Percentiles rank a stretch among this genome's conserved stretches.
These are phyloP conservation scores for Trichomycterus rosablanca DNA, from an alignment of 2,113 vertebrate genomes.

Conservation along the genomic window DNA sequence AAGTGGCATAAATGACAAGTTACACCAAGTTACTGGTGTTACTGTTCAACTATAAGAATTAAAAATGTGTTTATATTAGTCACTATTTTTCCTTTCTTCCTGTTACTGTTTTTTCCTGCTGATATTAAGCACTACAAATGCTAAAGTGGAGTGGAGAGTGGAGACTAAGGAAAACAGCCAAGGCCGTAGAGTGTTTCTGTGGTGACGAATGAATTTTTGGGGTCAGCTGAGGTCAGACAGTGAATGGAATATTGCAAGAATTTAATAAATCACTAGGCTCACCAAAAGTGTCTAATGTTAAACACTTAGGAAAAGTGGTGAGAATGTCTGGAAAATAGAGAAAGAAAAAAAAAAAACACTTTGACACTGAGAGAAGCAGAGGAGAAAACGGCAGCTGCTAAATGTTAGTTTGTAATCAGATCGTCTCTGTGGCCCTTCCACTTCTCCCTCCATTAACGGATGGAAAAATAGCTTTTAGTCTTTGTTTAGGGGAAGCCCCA, in stretches of 20 bases:
- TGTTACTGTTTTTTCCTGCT: conserved; percentile 28
- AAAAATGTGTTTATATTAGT: conserved; percentile 2
- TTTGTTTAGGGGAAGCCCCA: conserved; percentile 35
- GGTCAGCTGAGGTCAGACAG: conserved; percentile 38
- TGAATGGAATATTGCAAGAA: conserved; percentile 42
- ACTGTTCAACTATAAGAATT: too few species aligned
- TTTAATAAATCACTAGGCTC: conserved; percentile 49
- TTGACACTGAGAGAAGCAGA: conserved; percentile 12
- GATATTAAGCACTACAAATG: conserved; percentile 20
- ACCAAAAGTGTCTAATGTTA: conserved; percentile 42
- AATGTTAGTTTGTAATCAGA: conserved; percentile 50
- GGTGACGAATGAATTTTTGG: conserved; percentile 25
- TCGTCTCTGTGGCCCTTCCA: conserved; percentile 36
- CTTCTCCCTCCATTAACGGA: conserved; percentile 32
- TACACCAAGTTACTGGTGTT: too few species aligned
- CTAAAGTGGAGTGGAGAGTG: conserved; percentile 9
- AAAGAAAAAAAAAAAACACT: too few species aligned
- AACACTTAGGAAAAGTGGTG: conserved; percentile 36
- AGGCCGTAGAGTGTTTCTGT: conserved; percentile 28
- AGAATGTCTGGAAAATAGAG: conserved; percentile 45
- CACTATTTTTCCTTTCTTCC: conserved; percentile 14
- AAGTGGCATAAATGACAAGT: too few species aligned
- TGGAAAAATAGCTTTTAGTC: conserved; percentile 46
- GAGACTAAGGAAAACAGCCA: conserved; percentile 20
- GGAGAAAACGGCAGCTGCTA: conserved; percentile 47